Conservation (phyloP, 2,797 vertebrate genomes). For the Artibeus jamaicensis region DNA sequence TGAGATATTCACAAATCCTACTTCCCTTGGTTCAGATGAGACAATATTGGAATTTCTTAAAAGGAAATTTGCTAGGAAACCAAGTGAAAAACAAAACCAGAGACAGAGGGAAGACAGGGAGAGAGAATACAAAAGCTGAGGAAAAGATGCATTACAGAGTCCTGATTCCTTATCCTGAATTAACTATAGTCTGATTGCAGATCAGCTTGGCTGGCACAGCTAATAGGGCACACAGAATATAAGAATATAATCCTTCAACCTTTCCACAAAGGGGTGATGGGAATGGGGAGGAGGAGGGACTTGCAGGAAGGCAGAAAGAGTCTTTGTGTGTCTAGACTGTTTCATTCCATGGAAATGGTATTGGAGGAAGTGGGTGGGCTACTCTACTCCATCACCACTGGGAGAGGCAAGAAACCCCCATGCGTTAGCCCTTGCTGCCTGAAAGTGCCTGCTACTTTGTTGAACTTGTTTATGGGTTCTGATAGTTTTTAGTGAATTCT, state of each 20-base stretch:
- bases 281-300: neutral
- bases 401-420: neutral
- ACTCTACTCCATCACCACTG: neutral
- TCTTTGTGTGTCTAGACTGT: slow-evolving; percentile 41
- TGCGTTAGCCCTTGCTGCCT: neutral
- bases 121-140: slow-evolving; percentile 59
- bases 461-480: neutral
- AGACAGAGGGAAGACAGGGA: slow-evolving; percentile 22
- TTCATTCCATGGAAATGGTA: slow-evolving; percentile 43
- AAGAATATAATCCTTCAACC: slow-evolving; percentile 61
- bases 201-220: slow-evolving; percentile 10
- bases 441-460: neutral
- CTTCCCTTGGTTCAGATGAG: slow-evolving; percentile 66
- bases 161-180: slow-evolving; percentile 50
- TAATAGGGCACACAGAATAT: slow-evolving; percentile 59
- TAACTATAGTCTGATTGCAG: slow-evolving; percentile 55
- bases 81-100: slow-evolving; percentile 68
- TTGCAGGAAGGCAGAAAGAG: slow-evolving; percentile 31
- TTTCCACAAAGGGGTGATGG: slow-evolving; percentile 35
- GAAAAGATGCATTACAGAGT: slow-evolving; percentile 39
- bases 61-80: slow-evolving; percentile 69
- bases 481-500: neutral
- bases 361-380: neutral
- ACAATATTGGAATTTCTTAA: slow-evolving; percentile 69
- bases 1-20: slow-evolving; percentile 59